Percentiles rank a stretch among this genome's conserved stretches.
Evolutionary conservation across 37 sponge, comb jelly and placozoan species (phyloP).

Genomic region (Petrosia ficiformis): DNA sequence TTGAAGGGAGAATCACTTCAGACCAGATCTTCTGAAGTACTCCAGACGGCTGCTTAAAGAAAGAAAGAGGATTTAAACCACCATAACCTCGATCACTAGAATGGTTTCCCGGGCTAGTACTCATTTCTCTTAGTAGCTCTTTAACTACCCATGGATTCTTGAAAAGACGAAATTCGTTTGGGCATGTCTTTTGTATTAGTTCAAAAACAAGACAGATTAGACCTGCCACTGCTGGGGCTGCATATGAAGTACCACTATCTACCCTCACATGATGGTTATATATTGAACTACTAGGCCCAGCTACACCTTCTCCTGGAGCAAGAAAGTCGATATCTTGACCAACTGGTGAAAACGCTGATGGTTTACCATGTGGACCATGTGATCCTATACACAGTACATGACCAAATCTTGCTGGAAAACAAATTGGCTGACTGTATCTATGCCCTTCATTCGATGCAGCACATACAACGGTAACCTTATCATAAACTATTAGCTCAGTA

Average conservation of each 20-base stretch:
- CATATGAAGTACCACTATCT: constrained; percentile 60
- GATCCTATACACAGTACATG: constrained; percentile 62
- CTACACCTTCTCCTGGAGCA: constrained; percentile 41
- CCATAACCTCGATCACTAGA: constrained; percentile 56
- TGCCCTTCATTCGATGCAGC: constrained; percentile 51
- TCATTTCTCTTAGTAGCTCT: constrained; percentile 54
- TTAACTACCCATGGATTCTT: constrained; percentile 53
- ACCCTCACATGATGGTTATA: not conserved
- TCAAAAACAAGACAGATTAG: constrained; percentile 41
- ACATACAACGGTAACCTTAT: constrained; percentile 37
- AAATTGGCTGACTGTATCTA: constrained; percentile 30
- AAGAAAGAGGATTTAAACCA: constrained; percentile 19
- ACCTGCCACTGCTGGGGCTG: constrained; percentile 57
- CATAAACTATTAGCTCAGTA: constrained; percentile 12
- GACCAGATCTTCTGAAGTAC: too few species aligned
- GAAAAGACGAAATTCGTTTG: constrained; percentile 1
- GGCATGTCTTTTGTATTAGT: constrained; percentile 10
- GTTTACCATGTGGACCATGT: constrained; percentile 45
- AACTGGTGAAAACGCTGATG: constrained; percentile 51
- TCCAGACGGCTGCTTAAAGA: constrained; percentile 13
- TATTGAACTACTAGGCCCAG: constrained; percentile 28
- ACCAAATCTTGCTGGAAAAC: constrained; percentile 54
- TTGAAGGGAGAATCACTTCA: too few species aligned
- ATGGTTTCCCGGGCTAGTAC: constrained; percentile 37
- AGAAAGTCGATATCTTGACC: constrained; percentile 61